These are phyloP conservation scores for Zalophus californianus DNA, from an alignment of 2,797 vertebrate genomes.

Conservation along the genomic window DNA sequence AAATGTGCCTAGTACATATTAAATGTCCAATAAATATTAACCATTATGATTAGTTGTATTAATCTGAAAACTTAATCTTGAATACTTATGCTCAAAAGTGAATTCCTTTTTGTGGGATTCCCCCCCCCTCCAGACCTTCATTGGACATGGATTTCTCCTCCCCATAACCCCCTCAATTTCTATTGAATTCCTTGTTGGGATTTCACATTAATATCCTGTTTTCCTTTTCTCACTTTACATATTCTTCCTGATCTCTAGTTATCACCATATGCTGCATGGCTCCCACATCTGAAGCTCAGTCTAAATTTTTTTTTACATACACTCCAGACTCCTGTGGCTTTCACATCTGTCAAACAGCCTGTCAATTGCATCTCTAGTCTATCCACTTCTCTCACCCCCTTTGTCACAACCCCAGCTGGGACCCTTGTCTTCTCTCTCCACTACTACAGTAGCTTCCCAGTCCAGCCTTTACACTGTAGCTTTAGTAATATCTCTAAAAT, in stretches of 20 bases:
- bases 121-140: neutral
- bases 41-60: neutral
- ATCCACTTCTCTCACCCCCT: neutral
- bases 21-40: neutral
- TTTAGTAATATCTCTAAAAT: slow-evolving; percentile 20
- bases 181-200: neutral
- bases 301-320: neutral
- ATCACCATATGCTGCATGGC: neutral
- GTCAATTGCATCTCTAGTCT: neutral
- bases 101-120: neutral
- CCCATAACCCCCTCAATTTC: neutral
- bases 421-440: neutral
- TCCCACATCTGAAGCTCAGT: neutral
- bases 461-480: neutral
- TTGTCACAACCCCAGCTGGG: neutral
- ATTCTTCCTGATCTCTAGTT: neutral
- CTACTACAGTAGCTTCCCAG: neutral
- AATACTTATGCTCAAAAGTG: neutral
- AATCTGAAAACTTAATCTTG: neutral
- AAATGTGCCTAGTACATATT: neutral
- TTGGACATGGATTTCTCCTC: neutral
- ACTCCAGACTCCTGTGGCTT: neutral
- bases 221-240: neutral
- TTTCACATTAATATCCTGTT: neutral
- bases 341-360: neutral